Conservation (phyloP, 1,140 invertebrate species). For the Hyles euphorbiae region DNA sequence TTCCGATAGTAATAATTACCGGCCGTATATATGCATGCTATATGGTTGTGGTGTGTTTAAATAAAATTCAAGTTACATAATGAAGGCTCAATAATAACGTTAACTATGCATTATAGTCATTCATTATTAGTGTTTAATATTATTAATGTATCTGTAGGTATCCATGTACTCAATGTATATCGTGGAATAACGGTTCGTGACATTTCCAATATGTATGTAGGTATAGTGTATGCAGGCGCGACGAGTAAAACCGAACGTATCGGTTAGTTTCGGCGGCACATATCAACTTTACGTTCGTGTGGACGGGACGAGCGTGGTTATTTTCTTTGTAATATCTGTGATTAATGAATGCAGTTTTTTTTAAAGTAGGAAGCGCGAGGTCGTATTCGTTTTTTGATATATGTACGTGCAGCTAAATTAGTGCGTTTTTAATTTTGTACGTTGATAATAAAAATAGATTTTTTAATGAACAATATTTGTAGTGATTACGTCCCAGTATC, state of each 20-base stretch:
- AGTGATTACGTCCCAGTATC: conserved; percentile 8
- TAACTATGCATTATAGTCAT: conserved; percentile 64
- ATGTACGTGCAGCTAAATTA: conserved; percentile 25
- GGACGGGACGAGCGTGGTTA: conserved; percentile 29
- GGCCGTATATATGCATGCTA: conserved; percentile 28
- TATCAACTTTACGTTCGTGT: conserved; percentile 50
- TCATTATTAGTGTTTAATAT: conserved; percentile 46
- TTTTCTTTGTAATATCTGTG: conserved; percentile 52
- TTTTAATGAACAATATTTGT: conserved; percentile 13
- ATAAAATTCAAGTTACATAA: conserved; percentile 53
- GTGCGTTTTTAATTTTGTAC: conserved; percentile 23
- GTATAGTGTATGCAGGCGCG: neutral
- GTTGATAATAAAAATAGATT: conserved; percentile 15
- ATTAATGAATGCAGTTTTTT: conserved; percentile 56
- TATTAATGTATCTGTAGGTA: conserved; percentile 33
- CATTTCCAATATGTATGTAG: conserved; percentile 56
- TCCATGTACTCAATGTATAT: conserved; percentile 54
- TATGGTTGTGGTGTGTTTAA: conserved; percentile 9
- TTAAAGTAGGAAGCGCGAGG: conserved; percentile 14
- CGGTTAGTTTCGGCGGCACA: conserved; percentile 47
- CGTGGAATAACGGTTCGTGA: conserved; percentile 62
- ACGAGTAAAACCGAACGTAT: conserved; percentile 1
- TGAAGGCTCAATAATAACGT: conserved; percentile 52
- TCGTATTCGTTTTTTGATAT: conserved; percentile 35
- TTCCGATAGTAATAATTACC: conserved; percentile 3